These are phyloP conservation scores for Philotrypesis tridentata DNA, from an alignment of 1,140 invertebrate species.

Conservation along the genomic window DNA sequence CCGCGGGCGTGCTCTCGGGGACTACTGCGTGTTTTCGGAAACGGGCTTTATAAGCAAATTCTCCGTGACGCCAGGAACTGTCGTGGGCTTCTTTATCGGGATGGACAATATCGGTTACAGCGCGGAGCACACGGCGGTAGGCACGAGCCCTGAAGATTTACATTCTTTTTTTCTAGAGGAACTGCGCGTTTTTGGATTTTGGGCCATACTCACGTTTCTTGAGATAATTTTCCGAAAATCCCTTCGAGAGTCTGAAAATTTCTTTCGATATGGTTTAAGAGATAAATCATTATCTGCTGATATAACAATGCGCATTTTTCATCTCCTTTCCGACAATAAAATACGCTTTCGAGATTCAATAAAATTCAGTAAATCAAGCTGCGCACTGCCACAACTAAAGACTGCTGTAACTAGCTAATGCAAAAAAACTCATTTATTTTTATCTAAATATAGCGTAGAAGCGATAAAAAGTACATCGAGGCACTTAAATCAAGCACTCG, in stretches of 20 bases:
- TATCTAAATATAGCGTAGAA: background rate
- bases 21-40: conserved; percentile 57
- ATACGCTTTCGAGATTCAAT: no score
- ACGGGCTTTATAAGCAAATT: conserved; percentile 45
- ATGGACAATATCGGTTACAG: background rate
- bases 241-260: background rate
- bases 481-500: conserved; percentile 2
- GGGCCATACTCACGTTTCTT: no score
- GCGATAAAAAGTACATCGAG: conserved; percentile 1
- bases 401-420: no score
- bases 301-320: no score
- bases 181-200: no score
- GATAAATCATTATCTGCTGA: no score
- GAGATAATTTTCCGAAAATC: background rate
- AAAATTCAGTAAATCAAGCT: no score
- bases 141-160: background rate
- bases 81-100: background rate
- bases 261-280: no score
- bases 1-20: conserved; percentile 45
- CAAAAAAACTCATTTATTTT: background rate
- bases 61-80: conserved; percentile 51
- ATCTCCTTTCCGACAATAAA: no score
- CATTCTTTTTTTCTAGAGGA: background rate
- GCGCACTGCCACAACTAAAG: background rate
- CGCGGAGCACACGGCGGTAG: background rate